phyloP scores from a whole-genome alignment of 2,888 invertebrate species.

The Habrosyne pyritoides region DNA sequence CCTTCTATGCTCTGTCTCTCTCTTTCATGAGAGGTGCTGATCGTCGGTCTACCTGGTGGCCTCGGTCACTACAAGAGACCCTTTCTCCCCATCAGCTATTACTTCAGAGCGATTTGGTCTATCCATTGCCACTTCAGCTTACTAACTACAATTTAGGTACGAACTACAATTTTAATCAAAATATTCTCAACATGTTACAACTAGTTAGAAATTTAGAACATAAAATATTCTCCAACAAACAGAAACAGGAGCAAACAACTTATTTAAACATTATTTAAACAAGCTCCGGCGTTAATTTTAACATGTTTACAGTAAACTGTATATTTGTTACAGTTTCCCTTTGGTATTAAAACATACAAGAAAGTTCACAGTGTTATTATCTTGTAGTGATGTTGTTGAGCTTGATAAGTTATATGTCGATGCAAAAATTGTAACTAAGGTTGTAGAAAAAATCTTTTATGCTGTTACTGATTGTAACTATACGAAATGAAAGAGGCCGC shows the following conservation, averaged over 20 bases:
- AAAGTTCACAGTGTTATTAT: neutral
- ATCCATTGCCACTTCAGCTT: too few species aligned
- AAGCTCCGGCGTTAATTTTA: conserved; percentile 45
- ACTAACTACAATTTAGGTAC: neutral
- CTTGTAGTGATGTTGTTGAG: neutral
- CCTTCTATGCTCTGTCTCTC: too few species aligned
- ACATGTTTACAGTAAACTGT: conserved; percentile 42
- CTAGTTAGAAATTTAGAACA: conserved; percentile 39
- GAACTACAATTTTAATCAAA: neutral
- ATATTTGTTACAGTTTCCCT: conserved; percentile 25
- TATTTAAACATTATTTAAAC: conserved; percentile 53
- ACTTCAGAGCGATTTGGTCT: too few species aligned
- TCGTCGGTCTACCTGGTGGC: too few species aligned
- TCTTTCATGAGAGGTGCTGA: too few species aligned
- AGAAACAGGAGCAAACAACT: conserved; percentile 42
- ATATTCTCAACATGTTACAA: conserved; percentile 15
- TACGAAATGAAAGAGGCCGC: too few species aligned
- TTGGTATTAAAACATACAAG: conserved; percentile 28
- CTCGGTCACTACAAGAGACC: neutral
- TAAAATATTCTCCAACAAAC: conserved; percentile 39
- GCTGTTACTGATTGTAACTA: too few species aligned
- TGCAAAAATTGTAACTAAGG: too few species aligned
- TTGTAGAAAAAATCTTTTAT: too few species aligned
- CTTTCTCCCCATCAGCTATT: neutral
- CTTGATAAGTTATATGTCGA: neutral